Evolutionary conservation across 2,113 vertebrate species (phyloP), one percentile per base, ranked within the genome.

Genomic region (Notiomystis cincta): DNA sequence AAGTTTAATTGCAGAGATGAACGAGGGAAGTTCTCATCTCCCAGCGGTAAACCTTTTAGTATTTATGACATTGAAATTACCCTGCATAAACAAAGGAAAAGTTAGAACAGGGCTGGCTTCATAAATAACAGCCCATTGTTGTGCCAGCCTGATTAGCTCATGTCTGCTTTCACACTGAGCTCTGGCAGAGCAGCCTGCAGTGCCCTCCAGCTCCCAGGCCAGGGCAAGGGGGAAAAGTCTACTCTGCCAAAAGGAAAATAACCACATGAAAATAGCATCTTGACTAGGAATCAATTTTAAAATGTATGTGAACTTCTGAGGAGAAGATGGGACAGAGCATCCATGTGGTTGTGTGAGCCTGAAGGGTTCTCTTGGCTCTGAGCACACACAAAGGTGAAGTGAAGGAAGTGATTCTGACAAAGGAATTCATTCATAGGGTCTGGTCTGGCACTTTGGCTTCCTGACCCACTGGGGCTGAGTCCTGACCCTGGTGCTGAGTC

Each of bases 41-140:
- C 82, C 97, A 97, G 97, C 84, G 9, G 96, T 97, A 93, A 97
- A 97, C 94, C 96, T 97, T 96, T 97, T 95, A 97, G 96, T 96
- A 96, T 97, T 98, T 98, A 98, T 96, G 97, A 96, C 97, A 97
- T 42, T 95, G 95, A 97, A 97, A 98, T 97, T 91, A 96, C 92
- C 57, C 80, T 80, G 76, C 95, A 95, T 73, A 95, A 97, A 97
- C 96, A 97, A 95, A 97, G 82, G 84, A 54, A 73, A 95, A 95
- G 91, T 96, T 94, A 97, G 96, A 95, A 93, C 69, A 94, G 90
- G 89, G 81, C 44, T 40, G n/a, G 70, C 71, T 95, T 90, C 89
- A 73, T 96, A 95, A 97, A 97, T 95, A 97, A 97, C 47, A 50
- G 96, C 87, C 72, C 79, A 28, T 76, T 86, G 85, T 78, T 95